phyloP scores from a whole-genome alignment of 2,113 vertebrate genomes.

The Sclerurus mexicanus region DNA sequence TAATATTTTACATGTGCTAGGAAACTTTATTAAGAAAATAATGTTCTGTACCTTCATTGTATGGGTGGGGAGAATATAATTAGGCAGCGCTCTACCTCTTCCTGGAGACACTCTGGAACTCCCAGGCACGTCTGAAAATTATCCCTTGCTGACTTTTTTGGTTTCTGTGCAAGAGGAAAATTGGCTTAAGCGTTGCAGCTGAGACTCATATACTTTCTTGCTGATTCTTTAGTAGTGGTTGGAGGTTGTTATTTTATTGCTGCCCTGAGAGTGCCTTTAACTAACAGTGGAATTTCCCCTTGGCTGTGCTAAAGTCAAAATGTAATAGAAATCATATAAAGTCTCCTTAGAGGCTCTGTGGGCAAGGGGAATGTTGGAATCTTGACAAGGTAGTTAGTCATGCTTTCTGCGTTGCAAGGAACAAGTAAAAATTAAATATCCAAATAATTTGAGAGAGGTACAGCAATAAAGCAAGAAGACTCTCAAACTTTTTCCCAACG shows the following conservation, averaged over 20 bases:
- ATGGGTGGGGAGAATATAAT: neutral
- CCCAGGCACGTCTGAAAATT: neutral
- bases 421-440: neutral
- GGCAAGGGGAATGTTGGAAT: neutral
- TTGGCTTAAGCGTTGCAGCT: neutral
- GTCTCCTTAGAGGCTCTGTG: conserved; percentile 18
- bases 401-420: conserved; percentile 10
- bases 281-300: conserved; percentile 34
- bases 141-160: neutral
- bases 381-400: neutral
- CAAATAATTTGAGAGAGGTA: neutral
- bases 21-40: neutral
- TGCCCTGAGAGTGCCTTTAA: conserved; percentile 13
- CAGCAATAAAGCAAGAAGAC: neutral
- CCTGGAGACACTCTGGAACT: neutral
- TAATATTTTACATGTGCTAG: neutral
- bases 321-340: neutral
- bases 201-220: neutral
- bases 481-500: neutral
- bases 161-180: neutral
- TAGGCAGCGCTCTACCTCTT: neutral
- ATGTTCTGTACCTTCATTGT: neutral
- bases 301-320: conserved; percentile 1
- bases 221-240: neutral
- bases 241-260: neutral